These are phyloP conservation scores for Picathartes gymnocephalus DNA, from an alignment of 2,113 vertebrate species.

Conservation along the genomic window DNA sequence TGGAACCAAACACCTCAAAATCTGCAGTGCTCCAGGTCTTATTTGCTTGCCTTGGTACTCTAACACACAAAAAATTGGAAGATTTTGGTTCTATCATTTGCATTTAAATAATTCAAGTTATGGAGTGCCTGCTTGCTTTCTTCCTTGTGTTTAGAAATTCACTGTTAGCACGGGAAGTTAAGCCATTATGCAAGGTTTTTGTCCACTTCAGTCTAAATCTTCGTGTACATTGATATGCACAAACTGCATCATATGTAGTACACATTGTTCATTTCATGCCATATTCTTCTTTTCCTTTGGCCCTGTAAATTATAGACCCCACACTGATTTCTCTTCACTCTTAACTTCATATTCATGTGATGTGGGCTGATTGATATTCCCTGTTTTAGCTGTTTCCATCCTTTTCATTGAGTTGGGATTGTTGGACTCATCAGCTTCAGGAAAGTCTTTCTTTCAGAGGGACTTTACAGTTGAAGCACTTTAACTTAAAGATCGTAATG, in stretches of 20 bases:
- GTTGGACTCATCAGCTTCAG: neutral
- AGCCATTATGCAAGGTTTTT: neutral
- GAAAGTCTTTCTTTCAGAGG: neutral
- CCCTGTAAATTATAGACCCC: neutral
- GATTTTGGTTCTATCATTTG: neutral
- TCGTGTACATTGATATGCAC: neutral
- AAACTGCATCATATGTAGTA: neutral
- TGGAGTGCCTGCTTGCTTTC: neutral
- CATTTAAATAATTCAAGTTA: neutral
- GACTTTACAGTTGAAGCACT: neutral
- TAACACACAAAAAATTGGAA: neutral
- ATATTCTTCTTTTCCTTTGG: neutral
- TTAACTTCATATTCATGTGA: neutral
- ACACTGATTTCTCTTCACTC: neutral
- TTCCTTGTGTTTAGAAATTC: neutral
- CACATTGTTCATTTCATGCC: neutral
- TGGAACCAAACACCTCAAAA: neutral
- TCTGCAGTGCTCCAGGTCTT: rapidly evolving
- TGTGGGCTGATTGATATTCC: neutral
- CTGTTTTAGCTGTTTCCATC: neutral
- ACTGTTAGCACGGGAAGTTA: neutral
- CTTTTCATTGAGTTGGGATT: neutral
- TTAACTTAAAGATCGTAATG: neutral
- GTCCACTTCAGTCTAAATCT: neutral
- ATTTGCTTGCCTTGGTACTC: neutral